Evolutionary conservation across 2,797 vertebrate genomes (phyloP).

Genomic region (Pseudomugil gertrudae): DNA sequence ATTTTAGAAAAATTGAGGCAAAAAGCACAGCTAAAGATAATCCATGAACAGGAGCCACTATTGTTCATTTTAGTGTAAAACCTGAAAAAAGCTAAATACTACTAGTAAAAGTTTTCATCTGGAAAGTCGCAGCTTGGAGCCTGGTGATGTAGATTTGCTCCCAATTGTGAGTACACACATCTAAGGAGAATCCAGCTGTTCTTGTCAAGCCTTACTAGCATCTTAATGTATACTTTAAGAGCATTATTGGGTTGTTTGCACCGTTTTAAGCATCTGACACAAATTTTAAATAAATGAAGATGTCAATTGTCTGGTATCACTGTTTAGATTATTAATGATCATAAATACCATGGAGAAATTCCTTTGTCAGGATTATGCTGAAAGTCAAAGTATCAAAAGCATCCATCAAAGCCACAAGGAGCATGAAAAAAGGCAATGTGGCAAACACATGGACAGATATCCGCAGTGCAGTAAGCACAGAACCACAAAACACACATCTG

Average conservation of each 20-base stretch:
- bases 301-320: not conserved
- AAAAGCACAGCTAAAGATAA: not conserved
- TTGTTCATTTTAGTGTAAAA: not conserved
- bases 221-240: not conserved
- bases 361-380: not conserved
- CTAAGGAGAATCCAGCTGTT: not conserved
- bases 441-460: slow-evolving; percentile 32
- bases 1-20: not conserved
- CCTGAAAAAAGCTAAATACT: not conserved
- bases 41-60: not conserved
- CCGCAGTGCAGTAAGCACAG: not conserved
- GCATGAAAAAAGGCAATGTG: slow-evolving; percentile 3
- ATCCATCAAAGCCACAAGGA: not conserved
- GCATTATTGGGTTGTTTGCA: not conserved
- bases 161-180: not conserved
- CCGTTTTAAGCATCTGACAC: not conserved
- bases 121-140: too few relatives aligned
- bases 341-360: slow-evolving; percentile 3
- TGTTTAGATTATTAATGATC: not conserved
- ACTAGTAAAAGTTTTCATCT: not conserved
- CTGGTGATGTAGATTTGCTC: not conserved
- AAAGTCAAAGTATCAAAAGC: not conserved
- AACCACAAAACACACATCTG: slow-evolving; percentile 9
- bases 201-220: not conserved
- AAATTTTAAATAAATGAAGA: not conserved